Conservation (phyloP, 2,888 invertebrate genomes). For the Hybos culiciformis region DNA sequence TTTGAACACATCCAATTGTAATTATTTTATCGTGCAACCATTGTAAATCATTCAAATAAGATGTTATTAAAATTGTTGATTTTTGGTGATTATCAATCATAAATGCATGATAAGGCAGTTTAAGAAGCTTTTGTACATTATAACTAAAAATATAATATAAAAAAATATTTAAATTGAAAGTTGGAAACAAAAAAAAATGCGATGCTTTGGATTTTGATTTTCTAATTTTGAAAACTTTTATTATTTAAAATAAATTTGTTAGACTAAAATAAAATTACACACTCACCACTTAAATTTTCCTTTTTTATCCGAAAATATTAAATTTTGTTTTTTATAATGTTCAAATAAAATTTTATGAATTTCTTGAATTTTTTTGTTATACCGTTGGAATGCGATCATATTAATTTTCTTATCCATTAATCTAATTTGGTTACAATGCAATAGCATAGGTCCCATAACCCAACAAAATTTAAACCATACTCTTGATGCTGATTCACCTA, state of each 20-base stretch:
- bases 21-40: conserved; percentile 73
- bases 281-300: conserved; percentile 21
- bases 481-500: conserved; percentile 14
- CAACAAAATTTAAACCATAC: conserved; percentile 36
- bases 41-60: conserved; percentile 57
- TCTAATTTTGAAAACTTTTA: not conserved
- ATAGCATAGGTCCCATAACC: conserved; percentile 35
- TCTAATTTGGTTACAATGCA: conserved; percentile 29
- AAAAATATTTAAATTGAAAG: not conserved
- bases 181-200: not conserved
- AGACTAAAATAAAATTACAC: conserved; percentile 15
- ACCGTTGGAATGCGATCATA: conserved; percentile 26
- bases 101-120: conserved; percentile 66
- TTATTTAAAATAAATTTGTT: not conserved
- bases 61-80: conserved; percentile 47
- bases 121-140: conserved; percentile 67
- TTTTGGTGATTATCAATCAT: conserved; percentile 28
- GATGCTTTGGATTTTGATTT: not conserved
- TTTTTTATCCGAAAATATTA: conserved; percentile 14
- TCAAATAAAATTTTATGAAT: conserved; percentile 14
- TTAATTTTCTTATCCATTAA: conserved; percentile 31
- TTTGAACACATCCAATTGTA: conserved; percentile 59
- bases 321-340: conserved; percentile 17
- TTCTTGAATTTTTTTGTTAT: conserved; percentile 16
- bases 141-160: conserved; percentile 40